Percentiles rank a stretch among this genome's conserved stretches.
Conservation (phyloP, 2,797 vertebrate species). For the Varecia variegata region DNA sequence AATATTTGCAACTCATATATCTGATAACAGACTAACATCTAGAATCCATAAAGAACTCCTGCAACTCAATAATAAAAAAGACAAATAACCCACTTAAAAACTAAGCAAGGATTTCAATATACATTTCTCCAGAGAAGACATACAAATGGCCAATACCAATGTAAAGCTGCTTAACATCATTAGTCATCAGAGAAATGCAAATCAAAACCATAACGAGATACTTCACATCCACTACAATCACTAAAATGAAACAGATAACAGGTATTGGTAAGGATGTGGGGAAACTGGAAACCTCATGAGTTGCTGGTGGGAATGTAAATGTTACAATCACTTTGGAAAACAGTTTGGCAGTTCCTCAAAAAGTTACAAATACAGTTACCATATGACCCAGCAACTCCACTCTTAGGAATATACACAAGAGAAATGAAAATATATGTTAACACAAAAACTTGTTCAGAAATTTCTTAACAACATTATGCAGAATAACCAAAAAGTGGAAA, state of each 20-base stretch:
- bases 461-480: neutral
- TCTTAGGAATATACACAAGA: neutral
- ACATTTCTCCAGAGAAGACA: constrained; percentile 8
- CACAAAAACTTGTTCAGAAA: neutral
- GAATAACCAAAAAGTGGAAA: neutral
- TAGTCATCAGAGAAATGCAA: neutral
- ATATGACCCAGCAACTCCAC: neutral
- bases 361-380: neutral
- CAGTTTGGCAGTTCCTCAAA: neutral
- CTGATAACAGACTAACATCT: neutral
- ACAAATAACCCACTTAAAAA: neutral
- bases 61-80: constrained; percentile 4
- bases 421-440: neutral
- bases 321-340: neutral
- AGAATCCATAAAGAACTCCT: neutral
- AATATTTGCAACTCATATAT: neutral
- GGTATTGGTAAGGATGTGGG: neutral
- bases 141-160: neutral
- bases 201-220: neutral
- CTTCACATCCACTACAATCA: neutral
- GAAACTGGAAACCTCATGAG: neutral
- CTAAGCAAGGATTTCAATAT: neutral
- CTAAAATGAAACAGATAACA: neutral
- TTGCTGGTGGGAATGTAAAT: neutral
- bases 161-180: neutral